These are phyloP conservation scores for Cheilosia grossa DNA, from an alignment of 2,888 invertebrate species.

Conservation along the genomic window DNA sequence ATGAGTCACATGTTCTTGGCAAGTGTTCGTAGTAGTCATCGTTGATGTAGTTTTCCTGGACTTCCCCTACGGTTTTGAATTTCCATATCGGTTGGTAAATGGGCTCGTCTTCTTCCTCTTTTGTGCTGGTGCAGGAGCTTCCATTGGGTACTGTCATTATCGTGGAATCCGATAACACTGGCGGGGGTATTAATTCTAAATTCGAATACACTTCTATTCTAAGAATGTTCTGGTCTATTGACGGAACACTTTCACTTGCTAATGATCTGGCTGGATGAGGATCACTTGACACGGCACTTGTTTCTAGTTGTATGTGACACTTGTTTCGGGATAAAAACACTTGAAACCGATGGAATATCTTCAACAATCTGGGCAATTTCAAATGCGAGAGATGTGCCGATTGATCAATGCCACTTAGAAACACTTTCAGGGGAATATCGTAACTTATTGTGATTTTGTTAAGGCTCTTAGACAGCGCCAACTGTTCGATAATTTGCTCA, in stretches of 20 bases:
- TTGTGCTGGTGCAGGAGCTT: slow-evolving; percentile 43
- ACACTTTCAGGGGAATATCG: slow-evolving; percentile 75
- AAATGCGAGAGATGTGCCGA: slow-evolving; percentile 27
- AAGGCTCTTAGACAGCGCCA: slow-evolving; percentile 76
- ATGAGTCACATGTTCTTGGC: slow-evolving; percentile 63
- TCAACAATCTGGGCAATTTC: slow-evolving; percentile 14
- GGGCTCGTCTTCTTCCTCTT: slow-evolving; percentile 79
- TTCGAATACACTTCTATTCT: not conserved
- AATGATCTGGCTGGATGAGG: slow-evolving; percentile 38
- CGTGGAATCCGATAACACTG: slow-evolving; percentile 3
- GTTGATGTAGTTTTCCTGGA: slow-evolving; percentile 77
- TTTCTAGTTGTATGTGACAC: slow-evolving; percentile 5
- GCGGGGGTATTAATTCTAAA: not conserved
- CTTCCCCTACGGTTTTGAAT: slow-evolving; percentile 81
- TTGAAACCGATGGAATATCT: slow-evolving; percentile 57
- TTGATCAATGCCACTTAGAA: slow-evolving; percentile 58
- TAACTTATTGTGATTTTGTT: slow-evolving; percentile 77
- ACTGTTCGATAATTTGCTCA: slow-evolving; percentile 67
- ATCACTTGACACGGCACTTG: slow-evolving; percentile 47
- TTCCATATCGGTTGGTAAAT: slow-evolving; percentile 83
- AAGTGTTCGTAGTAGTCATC: slow-evolving; percentile 62
- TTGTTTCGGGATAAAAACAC: slow-evolving; percentile 35
- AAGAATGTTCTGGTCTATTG: slow-evolving; percentile 2
- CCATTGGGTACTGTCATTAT: slow-evolving; percentile 76
- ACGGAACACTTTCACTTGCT: slow-evolving; percentile 47